Conservation (phyloP, 2,113 vertebrate species). For the Leucopternis melanops region DNA sequence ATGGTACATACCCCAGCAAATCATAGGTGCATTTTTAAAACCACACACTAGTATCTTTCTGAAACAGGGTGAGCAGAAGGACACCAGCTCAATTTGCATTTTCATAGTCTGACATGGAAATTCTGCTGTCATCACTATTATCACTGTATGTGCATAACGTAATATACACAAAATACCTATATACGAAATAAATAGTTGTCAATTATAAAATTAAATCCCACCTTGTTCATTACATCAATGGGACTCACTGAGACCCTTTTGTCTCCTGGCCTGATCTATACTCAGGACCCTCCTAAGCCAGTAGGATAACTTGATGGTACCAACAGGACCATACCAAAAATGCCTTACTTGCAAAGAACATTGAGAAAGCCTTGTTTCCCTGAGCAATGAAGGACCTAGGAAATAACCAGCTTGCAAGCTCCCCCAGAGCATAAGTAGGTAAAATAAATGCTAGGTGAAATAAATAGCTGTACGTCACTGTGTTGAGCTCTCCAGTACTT, state of each 20-base stretch:
- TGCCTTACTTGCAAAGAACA: background rate
- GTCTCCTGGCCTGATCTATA: background rate
- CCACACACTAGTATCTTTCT: background rate
- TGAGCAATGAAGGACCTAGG: background rate
- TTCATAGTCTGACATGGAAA: background rate
- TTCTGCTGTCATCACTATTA: background rate
- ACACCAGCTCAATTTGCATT: fast-evolving
- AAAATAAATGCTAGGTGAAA: background rate
- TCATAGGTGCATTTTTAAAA: background rate
- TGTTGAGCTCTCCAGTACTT: background rate
- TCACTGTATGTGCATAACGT: background rate
- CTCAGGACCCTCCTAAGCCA: background rate
- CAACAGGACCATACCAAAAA: background rate
- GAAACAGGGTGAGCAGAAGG: background rate
- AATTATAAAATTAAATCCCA: background rate
- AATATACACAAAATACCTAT: background rate
- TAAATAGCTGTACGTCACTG: background rate
- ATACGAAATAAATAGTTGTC: background rate
- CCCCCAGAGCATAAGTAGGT: background rate
- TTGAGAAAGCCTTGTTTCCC: background rate
- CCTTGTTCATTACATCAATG: background rate
- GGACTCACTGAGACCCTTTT: background rate
- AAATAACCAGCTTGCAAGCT: background rate
- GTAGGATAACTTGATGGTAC: background rate
- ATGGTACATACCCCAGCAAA: background rate